Evolutionary conservation across 2,888 invertebrate genomes (phyloP), one percentile per base, ranked within the genome.

Genomic region (Platypus cylindrus): DNA sequence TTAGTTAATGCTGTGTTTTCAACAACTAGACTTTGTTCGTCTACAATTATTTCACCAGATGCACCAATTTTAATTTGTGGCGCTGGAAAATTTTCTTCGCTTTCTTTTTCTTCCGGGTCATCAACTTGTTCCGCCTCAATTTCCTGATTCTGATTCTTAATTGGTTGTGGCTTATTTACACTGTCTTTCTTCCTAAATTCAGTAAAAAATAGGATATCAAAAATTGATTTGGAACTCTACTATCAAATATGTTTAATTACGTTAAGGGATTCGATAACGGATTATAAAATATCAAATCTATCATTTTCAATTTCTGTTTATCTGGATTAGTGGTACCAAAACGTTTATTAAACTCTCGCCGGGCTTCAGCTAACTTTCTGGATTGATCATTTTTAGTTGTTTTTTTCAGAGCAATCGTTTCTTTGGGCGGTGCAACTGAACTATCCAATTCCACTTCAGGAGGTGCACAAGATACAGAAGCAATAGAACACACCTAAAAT

Each of bases 281-380:
- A 64, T 93, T 93, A 63, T 86, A 91, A 63, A 81, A 87, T 51
- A 93, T 87, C 33, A 91, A 71, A 62, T 93, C 91, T 47, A 83
- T 80, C 89, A 94, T 91, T 28, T 83, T 90, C 45, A 93, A 70
- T 44, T 67, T 66, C 1, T 73, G 69, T 36, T 78, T 75, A 45
- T 78, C 77, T 1, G 73, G 73, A 36, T 58, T 54, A 38, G 62
- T 63, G 25, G 65, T 57, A 31, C 64, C 65, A 50, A 69, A 68
- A 45, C 67, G 69, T 17, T 61, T 48, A 5, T 60, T 48, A 49
- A 71, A 70, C 39, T 71, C 69, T 29, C 65, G 62, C 43, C 67
- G 60, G 13, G 73, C 69, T 51, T 71, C 63, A 12, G 66, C 62
- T 43, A 72, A 41, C 58, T 70, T 66, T 45, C 66, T 51, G 14